These are phyloP conservation scores for Crambe crambe DNA, from an alignment of 37 sponge, comb jelly and placozoan genomes.

Conservation along the genomic window DNA sequence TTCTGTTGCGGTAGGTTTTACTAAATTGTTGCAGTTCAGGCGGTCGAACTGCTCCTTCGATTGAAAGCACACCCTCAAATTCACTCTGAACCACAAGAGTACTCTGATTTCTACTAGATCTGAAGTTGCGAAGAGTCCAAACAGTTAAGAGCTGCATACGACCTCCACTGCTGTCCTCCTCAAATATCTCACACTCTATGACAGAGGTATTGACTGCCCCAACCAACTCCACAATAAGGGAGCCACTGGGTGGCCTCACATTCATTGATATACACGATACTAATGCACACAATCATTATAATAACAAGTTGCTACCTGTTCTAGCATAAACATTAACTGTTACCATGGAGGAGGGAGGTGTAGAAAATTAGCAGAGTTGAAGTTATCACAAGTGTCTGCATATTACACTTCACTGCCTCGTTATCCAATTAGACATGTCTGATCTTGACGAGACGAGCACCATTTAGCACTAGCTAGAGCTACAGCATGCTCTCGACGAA, in stretches of 20 bases:
- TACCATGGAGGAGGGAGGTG: neutral
- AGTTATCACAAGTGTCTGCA: no score
- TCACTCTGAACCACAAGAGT: neutral
- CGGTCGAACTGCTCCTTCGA: neutral
- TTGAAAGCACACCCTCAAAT: neutral
- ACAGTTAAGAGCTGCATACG: neutral
- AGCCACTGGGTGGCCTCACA: constrained; percentile 1
- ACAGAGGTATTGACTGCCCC: neutral
- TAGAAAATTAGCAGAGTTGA: no score
- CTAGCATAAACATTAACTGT: neutral
- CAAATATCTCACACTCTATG: neutral
- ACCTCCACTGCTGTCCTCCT: neutral
- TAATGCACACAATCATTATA: no score
- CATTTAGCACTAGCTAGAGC: no score
- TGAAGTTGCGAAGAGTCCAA: neutral
- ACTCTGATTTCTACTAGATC: neutral
- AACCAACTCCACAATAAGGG: neutral
- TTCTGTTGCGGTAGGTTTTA: neutral
- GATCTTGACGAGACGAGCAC: no score
- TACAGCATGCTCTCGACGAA: no score
- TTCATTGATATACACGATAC: neutral
- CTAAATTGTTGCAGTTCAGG: no score
- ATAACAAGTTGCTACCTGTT: no score
- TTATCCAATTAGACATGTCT: no score
- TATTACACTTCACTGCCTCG: no score